Base-by-base conservation (phyloP, 2,888 invertebrate species). In the Trisateles emortualis region DNA sequence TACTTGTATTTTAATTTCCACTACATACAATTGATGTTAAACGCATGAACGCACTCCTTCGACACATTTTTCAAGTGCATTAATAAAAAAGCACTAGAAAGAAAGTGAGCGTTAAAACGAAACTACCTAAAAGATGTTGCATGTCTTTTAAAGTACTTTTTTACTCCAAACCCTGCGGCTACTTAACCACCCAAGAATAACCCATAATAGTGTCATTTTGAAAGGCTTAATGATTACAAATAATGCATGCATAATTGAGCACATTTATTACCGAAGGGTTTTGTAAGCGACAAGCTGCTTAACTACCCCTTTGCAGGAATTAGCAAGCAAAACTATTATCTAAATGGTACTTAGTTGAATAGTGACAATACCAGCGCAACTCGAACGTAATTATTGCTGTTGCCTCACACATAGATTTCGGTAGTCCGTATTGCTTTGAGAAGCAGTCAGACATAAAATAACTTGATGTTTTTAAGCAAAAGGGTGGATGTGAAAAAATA, bases 171-270 rank as follows among this genome's bases (percentile, higher is more conserved):
- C 30, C 29, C 16, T 17, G 42, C 29, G 30, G 36, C 14, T 26
- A 22, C 35, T 47, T 49, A 36, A 43, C 69, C 66, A 67, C 68
- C 66, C 60, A 61, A 60, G 26, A 32, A 13, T 52, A 47, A 44
- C 35, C 45, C 40, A 59, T 53, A 61, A 62, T 44, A 58, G 48
- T 60, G 49, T 55, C 54, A 48, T 52, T 58, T 54, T 40, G 47
- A 71, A 71, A 59, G 49, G 65, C 69, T 69, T 68, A 76, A 73
- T 72, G 52, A 72, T 74, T 60, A 54, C 68, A 59, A 72, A 73
- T 71, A 74, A 72, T 59, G 36, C 59, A 69, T 63, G 72, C 64
- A 76, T 81, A 83, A 84, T 81, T 81, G 80, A 78, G 78, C 75
- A 71, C 62, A 76, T 78, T 75, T 72, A 68, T 58, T 63, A 61